These are phyloP conservation scores for Botia kubotai DNA, from an alignment of 2,797 vertebrate genomes.

Conservation along the genomic window DNA sequence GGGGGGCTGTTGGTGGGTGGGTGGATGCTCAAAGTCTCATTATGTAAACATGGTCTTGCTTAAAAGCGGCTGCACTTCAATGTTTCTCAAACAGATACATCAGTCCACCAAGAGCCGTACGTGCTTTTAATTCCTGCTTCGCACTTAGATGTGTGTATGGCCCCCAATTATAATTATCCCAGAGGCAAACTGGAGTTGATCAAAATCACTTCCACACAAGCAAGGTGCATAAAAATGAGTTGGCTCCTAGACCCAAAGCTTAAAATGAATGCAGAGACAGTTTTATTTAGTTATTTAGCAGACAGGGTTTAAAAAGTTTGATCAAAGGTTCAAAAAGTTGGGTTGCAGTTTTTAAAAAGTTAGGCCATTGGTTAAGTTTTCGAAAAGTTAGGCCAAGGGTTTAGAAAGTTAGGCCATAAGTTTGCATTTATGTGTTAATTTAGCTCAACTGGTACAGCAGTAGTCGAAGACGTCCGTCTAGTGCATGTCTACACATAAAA, in stretches of 20 bases:
- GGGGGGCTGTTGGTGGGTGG: conserved; percentile 23
- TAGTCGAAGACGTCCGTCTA: too few species aligned
- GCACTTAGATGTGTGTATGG: conserved; percentile 57
- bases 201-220: conserved; percentile 52
- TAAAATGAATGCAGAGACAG: neutral
- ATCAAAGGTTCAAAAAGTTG: neutral
- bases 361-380: neutral
- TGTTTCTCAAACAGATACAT: conserved; percentile 52
- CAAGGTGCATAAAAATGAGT: conserved; percentile 35
- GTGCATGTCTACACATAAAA: too few species aligned
- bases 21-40: conserved; percentile 56
- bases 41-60: conserved; percentile 63
- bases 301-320: neutral
- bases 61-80: conserved; percentile 51
- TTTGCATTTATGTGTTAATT: neutral
- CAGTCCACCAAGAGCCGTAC: conserved; percentile 62
- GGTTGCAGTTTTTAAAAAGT: neutral
- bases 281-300: too few species aligned
- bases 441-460: neutral
- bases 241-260: conserved; percentile 26
- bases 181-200: conserved; percentile 30
- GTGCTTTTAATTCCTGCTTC: conserved; percentile 69
- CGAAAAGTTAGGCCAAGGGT: neutral
- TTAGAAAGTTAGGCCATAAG: neutral
- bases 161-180: conserved; percentile 66